Conservation (phyloP, 2,113 vertebrate genomes). For the Upupa epops region DNA sequence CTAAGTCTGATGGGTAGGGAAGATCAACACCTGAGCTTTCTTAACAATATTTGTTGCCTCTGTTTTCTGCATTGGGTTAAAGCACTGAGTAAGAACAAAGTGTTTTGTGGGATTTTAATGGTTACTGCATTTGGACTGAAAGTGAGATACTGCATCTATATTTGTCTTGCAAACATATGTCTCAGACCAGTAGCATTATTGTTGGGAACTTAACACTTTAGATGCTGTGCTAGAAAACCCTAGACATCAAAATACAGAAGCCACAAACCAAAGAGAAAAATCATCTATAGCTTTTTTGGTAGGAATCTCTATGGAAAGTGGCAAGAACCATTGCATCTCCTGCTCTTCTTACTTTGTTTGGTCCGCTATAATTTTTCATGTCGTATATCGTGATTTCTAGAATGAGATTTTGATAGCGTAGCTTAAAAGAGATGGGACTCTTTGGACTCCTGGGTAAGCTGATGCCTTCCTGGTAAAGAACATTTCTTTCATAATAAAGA, state of each 20-base stretch:
- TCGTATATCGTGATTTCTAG: not conserved
- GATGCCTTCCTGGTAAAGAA: not conserved
- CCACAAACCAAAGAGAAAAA: not conserved
- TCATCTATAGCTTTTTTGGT: not conserved
- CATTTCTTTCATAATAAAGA: not conserved
- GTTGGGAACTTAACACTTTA: not conserved
- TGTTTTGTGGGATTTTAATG: not conserved
- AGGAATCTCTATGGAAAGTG: not conserved
- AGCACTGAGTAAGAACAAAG: not conserved
- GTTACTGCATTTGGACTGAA: not conserved
- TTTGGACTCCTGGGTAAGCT: not conserved
- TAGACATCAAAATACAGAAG: not conserved
- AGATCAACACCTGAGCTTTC: not conserved
- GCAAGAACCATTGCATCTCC: not conserved
- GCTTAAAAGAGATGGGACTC: not conserved
- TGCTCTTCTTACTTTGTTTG: not conserved
- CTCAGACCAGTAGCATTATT: not conserved
- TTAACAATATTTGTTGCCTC: not conserved
- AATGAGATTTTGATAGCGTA: not conserved
- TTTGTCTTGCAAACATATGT: not conserved
- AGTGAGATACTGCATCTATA: not conserved
- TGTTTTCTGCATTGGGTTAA: not conserved
- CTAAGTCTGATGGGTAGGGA: not conserved
- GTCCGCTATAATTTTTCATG: not conserved
- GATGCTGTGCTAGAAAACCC: not conserved